Evolutionary conservation across 2,113 vertebrate species (phyloP), one percentile per base, ranked within the genome.

Genomic region (Bufo bufo): DNA sequence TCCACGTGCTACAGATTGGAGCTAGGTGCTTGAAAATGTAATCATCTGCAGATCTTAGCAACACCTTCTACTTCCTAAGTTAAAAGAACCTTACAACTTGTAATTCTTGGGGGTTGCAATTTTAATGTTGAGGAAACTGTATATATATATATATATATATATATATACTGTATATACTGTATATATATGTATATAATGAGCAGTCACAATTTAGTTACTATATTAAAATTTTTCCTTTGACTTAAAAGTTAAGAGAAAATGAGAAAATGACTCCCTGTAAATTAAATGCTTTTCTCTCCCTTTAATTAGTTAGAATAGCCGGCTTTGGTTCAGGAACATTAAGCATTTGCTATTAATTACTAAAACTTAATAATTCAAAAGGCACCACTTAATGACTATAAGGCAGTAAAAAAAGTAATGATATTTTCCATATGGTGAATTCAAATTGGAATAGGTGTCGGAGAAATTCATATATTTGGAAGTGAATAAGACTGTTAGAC

Each of bases 271-370:
- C 14, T 61, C 52, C 54, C 3, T 75, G 23, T 16, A 74, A 85
- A 58, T 47, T 16, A 85, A 59, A 33, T 3, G 20, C 17, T 58
- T 58, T 45, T 85, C 54, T 61, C n/a, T 59, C 20, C 33, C 84
- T 77, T 85, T 85, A 59, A 85, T 85, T 85, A 85, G 63, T 43
- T 77, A 17, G 58, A 85, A 75, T 85, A 77, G 10, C 74, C 17
- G 13, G 72, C 61, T 87, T 63, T 52, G 71, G 66, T 75, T 82
- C 61, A 75, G 79, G 63, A 71, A 63, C 86, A 87, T 87, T 82
- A 87, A 82, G 43, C 66, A 63, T 58, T 82, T 87, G 59, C 86
- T 87, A 87, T 87, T 87, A 87, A 82, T 59, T 82, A 72, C 52
- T 82, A 71, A 72, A 87, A 82, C 54, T 17, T 82, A 49, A 87